Conservation (phyloP, 2,113 vertebrate species). For the Heterotilapia buettikoferi region DNA sequence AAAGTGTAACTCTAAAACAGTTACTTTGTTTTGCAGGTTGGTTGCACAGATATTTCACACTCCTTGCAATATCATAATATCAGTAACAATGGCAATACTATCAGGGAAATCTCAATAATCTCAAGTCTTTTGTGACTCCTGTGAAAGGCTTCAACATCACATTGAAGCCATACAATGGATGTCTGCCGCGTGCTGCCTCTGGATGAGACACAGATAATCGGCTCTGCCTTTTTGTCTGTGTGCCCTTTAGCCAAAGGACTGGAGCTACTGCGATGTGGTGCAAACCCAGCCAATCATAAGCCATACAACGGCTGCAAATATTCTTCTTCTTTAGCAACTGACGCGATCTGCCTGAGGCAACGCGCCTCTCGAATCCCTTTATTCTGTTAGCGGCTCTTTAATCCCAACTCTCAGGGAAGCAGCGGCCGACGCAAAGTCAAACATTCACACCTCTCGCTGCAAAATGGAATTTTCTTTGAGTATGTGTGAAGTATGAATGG, state of each 20-base stretch:
- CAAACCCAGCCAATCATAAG: constrained; percentile 18
- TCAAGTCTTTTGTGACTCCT: constrained; percentile 48
- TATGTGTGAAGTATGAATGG: constrained; percentile 20
- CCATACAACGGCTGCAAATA: constrained; percentile 5
- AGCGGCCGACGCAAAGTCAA: constrained; percentile 31
- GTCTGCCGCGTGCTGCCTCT: constrained; percentile 26
- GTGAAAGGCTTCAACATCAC: constrained; percentile 47
- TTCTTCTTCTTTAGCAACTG: constrained; percentile 16
- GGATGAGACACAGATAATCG: constrained; percentile 55
- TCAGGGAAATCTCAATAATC: constrained; percentile 57
- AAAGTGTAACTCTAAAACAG: constrained; percentile 11
- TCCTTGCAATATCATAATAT: constrained; percentile 42
- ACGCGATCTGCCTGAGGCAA: constrained; percentile 29
- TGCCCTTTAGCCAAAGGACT: constrained; percentile 54
- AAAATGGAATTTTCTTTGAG: constrained; percentile 38
- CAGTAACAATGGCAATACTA: constrained; percentile 31
- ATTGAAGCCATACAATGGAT: constrained; percentile 36
- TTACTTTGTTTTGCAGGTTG: constrained; percentile 38
- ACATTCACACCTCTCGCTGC: constrained; percentile 31
- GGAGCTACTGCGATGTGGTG: constrained; percentile 13
- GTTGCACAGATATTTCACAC: constrained; percentile 40
- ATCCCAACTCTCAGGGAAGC: constrained; percentile 42
- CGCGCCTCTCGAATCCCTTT: constrained; percentile 44
- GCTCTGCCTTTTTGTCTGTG: constrained; percentile 50
- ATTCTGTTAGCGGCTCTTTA: constrained; percentile 51